Conservation (phyloP, 1,140 invertebrate genomes). For the Hyphantria cunea region DNA sequence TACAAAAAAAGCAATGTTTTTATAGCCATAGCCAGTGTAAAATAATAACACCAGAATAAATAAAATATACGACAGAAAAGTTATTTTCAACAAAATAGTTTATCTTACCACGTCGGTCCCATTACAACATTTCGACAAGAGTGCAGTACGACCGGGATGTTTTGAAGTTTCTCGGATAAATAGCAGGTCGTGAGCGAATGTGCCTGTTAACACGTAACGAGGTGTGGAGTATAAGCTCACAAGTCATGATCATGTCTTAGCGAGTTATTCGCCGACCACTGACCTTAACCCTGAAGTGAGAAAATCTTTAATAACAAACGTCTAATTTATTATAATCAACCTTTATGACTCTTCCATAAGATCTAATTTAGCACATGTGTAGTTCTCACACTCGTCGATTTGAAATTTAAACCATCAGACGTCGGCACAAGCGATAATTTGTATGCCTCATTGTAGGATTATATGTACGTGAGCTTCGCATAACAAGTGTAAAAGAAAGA, state of each 20-base stretch:
- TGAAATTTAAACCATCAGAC: conserved; percentile 51
- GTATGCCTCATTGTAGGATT: conserved; percentile 76
- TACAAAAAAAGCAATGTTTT: too few species aligned
- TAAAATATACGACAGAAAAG: too few species aligned
- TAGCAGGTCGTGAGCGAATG: conserved; percentile 78
- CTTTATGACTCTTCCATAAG: conserved; percentile 29
- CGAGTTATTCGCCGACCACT: conserved; percentile 77
- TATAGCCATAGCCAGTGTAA: too few species aligned
- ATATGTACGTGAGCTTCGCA: conserved; percentile 73
- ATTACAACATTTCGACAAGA: conserved; percentile 69
- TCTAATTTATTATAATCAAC: conserved; percentile 20
- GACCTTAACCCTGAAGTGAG: conserved; percentile 54
- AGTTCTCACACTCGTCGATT: conserved; percentile 44
- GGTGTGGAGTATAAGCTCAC: conserved; percentile 79
- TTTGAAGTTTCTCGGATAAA: conserved; percentile 75
- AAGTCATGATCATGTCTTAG: conserved; percentile 79
- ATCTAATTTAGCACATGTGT: conserved; percentile 31
- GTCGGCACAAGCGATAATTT: conserved; percentile 77
- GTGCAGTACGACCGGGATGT: conserved; percentile 47
- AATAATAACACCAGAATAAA: too few species aligned
- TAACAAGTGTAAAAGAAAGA: conserved; percentile 66
- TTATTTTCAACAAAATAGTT: too few species aligned
- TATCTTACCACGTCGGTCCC: conserved; percentile 64
- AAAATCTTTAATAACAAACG: conserved; percentile 38
- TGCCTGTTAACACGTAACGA: conserved; percentile 79